Conservation (phyloP, 2,888 invertebrate genomes). For the Spisula subtruncata region DNA sequence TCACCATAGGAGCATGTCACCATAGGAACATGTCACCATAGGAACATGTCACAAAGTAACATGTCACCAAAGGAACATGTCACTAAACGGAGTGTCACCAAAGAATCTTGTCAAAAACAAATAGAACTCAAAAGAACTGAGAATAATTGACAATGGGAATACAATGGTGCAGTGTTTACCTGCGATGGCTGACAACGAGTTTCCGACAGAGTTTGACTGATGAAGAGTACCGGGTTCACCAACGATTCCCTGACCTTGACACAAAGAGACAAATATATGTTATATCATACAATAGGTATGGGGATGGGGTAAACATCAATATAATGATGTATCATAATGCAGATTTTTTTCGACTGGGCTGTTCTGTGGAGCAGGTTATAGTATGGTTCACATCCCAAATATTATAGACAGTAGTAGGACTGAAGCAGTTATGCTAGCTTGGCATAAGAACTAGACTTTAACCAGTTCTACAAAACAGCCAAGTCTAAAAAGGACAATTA, state of each 20-base stretch:
- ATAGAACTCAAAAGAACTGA: not conserved
- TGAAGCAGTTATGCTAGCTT: too few relatives aligned
- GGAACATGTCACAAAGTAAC: too few relatives aligned
- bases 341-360: not conserved
- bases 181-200: conserved; percentile 66
- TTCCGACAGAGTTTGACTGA: conserved; percentile 66
- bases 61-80: not conserved
- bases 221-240: conserved; percentile 60
- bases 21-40: not conserved
- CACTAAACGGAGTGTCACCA: not conserved
- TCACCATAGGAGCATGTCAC: not conserved
- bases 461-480: too few relatives aligned
- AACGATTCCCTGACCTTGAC: conserved; percentile 63
- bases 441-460: too few relatives aligned
- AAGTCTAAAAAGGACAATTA: too few relatives aligned
- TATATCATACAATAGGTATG: not conserved
- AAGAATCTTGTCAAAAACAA: not conserved
- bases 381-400: too few relatives aligned
- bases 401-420: too few relatives aligned
- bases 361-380: too few relatives aligned
- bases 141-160: conserved; percentile 31
- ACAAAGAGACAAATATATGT: conserved; percentile 34
- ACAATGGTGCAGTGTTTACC: conserved; percentile 58
- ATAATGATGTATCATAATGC: too few relatives aligned
- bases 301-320: too few relatives aligned